A percentile compares a stretch with the other conserved stretches of the same genome.
Conservation (phyloP, 2,888 invertebrate genomes). For the Leucania comma region DNA sequence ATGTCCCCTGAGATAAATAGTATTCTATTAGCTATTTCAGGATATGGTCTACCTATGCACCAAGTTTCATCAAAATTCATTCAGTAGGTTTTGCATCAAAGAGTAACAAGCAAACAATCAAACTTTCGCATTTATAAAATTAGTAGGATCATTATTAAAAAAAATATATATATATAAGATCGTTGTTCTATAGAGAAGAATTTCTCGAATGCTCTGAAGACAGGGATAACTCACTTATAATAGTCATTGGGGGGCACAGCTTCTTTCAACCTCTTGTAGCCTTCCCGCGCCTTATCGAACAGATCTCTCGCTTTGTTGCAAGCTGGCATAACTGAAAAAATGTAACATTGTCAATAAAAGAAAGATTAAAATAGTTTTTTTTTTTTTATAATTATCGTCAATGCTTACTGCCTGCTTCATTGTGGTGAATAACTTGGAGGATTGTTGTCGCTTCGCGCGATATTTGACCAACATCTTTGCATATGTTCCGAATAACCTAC, state of each 20-base stretch:
- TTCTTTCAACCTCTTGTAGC: conserved; percentile 92
- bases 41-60: too few species aligned
- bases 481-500: conserved; percentile 93
- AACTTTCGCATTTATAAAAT: too few species aligned
- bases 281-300: conserved; percentile 92
- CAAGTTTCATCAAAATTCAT: too few species aligned
- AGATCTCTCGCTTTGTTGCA: conserved; percentile 92
- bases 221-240: conserved; percentile 91
- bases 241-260: conserved; percentile 95
- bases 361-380: too few species aligned
- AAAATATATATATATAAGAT: too few species aligned
- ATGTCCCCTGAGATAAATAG: too few species aligned
- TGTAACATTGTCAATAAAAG: background rate
- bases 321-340: conserved; percentile 90
- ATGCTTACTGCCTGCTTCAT: conserved; percentile 92
- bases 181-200: too few species aligned
- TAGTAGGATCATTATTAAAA: too few species aligned
- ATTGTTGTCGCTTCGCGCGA: conserved; percentile 95
- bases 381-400: conserved; percentile 10
- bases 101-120: too few species aligned
- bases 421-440: conserved; percentile 96
- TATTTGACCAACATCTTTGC: conserved; percentile 94
- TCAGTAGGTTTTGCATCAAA: too few species aligned
- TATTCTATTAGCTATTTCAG: too few species aligned
- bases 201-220: too few species aligned